Evolutionary conservation across 2,113 vertebrate genomes (phyloP), one percentile per base, ranked within the genome.

Genomic region (Quiscalus mexicanus): DNA sequence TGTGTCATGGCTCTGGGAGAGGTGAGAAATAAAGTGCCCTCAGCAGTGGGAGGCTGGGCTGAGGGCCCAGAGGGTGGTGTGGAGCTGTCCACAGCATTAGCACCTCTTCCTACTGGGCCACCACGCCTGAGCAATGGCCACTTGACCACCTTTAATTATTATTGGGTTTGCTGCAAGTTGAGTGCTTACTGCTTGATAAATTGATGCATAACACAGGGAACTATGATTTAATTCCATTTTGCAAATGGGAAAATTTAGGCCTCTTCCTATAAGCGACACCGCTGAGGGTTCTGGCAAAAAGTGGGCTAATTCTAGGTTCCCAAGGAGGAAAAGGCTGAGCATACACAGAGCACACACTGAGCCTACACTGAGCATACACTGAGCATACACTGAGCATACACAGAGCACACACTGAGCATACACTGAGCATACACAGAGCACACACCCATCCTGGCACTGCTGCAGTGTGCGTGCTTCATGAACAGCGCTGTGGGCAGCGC

Each of bases 391-490:
- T 7, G 42, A 44, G 42, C 42, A 17, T 44, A 44, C 60, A 18
- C 67, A 9, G 35, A 37, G 35, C 37, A 37, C 9, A 37, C 37
- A 37, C 37, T 37, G 37, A 37, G 37, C 37, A 37, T 37, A 37
- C 37, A 37, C 67, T 42, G 58, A 81, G 68, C 33, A 53, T 7
- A 9, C 42, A 44, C 42, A 17, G 42, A 44, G 42, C 42, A 17
- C 18, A 44, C 60, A 18, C 67, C 35, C 37, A 25, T 41, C 55
- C 33, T 6, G 10, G 30, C 25, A 8, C 31, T 10, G 25, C 52
- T 73, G 79, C 28, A 35, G 76, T 6, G 6, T 53, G 50, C 0
- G 0, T 42, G 60, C 45, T 22, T 23, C 5, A 3, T 3, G 11
- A 71, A 49, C 37, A 74, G 79, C 15, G 15, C 58, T 27, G 5